These are phyloP conservation scores for Syngnathus acus DNA, from an alignment of 2,797 vertebrate genomes.

Conservation along the genomic window DNA sequence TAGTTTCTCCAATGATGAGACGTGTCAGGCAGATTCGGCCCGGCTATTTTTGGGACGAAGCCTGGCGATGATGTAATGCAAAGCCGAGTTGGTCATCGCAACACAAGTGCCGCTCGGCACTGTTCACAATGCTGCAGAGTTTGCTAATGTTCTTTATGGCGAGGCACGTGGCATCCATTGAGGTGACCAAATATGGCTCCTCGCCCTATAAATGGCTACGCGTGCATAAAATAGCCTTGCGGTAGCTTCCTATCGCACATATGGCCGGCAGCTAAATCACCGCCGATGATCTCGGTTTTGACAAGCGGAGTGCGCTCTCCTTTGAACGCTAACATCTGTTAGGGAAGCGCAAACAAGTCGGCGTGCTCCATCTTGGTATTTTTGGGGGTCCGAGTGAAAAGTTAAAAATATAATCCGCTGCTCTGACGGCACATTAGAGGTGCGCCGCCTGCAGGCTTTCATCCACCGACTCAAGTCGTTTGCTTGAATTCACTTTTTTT, in stretches of 20 bases:
- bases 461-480: slow-evolving; percentile 31
- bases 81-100: slow-evolving; percentile 30
- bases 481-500: slow-evolving; percentile 8
- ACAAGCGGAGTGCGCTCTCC: slow-evolving; percentile 27
- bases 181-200: neutral
- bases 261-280: slow-evolving; percentile 25
- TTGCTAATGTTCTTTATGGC: too few relatives aligned
- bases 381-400: slow-evolving; percentile 22
- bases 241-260: slow-evolving; percentile 6
- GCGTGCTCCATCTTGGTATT: slow-evolving; percentile 23
- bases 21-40: slow-evolving; percentile 22
- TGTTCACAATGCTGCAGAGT: slow-evolving; percentile 9
- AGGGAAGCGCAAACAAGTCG: slow-evolving; percentile 34
- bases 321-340: slow-evolving; percentile 37
- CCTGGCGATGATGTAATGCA: slow-evolving; percentile 24
- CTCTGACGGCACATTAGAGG: slow-evolving; percentile 21
- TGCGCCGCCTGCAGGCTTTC: slow-evolving; percentile 30
- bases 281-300: slow-evolving; percentile 28
- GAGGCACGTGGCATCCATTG: neutral
- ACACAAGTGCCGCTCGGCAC: slow-evolving; percentile 28
- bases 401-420: slow-evolving; percentile 42
- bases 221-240: neutral
- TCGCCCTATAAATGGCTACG: neutral
- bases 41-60: slow-evolving; percentile 15
- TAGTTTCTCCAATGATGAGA: slow-evolving; percentile 20